Percentiles rank a stretch among this genome's conserved stretches.
phyloP scores from a whole-genome alignment of 2,113 vertebrate species.

The Pungitius pungitius region DNA sequence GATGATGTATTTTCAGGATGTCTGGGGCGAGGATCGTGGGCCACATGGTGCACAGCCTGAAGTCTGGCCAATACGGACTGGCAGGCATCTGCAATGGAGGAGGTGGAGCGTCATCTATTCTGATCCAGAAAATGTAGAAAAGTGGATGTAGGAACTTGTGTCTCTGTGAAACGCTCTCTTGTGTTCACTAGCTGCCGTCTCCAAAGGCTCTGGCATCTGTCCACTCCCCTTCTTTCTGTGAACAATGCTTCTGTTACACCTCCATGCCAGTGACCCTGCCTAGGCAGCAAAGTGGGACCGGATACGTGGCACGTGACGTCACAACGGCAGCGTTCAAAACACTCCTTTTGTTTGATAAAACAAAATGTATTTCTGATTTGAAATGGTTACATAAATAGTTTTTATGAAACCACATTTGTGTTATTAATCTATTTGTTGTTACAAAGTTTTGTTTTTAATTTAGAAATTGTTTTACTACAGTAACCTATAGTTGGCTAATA shows the following conservation, averaged over 20 bases:
- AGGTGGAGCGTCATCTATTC: slow-evolving; percentile 91
- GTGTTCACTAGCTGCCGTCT: background rate
- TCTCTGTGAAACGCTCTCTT: background rate
- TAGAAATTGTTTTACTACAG: background rate
- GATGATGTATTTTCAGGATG: slow-evolving; percentile 83
- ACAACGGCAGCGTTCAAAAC: slow-evolving; percentile 34
- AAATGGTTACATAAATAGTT: slow-evolving; percentile 68
- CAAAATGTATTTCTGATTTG: slow-evolving; percentile 16
- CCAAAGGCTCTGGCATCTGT: background rate
- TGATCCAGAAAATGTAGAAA: slow-evolving; percentile 87
- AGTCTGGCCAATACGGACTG: slow-evolving; percentile 91
- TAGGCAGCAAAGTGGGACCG: slow-evolving; percentile 2
- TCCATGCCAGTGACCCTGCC: slow-evolving; percentile 18
- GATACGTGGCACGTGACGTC: background rate
- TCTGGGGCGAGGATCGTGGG: slow-evolving; percentile 94
- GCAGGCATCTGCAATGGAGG: slow-evolving; percentile 98
- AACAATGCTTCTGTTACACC: slow-evolving; percentile 32
- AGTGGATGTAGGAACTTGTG: background rate
- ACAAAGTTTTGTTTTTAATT: background rate
- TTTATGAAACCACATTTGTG: slow-evolving; percentile 35
- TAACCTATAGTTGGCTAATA: slow-evolving; percentile 14
- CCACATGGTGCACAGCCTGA: slow-evolving; percentile 90
- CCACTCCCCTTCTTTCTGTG: slow-evolving; percentile 5
- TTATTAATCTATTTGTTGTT: background rate
- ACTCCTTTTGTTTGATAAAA: slow-evolving; percentile 58